phyloP scores from a whole-genome alignment of 2,888 invertebrate species.

The Lottia gigantea region DNA sequence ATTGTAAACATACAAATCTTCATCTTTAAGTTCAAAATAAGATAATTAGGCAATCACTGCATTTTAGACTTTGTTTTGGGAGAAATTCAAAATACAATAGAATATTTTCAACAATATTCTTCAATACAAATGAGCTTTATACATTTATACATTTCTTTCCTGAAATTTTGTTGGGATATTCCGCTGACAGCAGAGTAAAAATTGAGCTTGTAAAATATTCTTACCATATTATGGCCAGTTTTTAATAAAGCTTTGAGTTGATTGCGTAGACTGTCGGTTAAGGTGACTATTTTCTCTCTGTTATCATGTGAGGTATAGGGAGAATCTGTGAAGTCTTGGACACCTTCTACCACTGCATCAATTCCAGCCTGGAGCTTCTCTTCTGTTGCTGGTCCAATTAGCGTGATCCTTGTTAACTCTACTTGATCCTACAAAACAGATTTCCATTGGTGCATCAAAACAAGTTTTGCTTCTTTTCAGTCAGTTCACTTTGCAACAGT shows the following conservation, averaged over 20 bases:
- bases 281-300: constrained; percentile 88
- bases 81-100: too few relatives aligned
- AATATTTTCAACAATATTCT: too few relatives aligned
- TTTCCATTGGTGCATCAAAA: too few relatives aligned
- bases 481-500: background rate
- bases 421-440: constrained; percentile 75
- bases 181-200: too few relatives aligned
- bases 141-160: too few relatives aligned
- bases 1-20: background rate
- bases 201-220: background rate
- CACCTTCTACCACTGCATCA: constrained; percentile 87
- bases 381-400: constrained; percentile 75
- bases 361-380: constrained; percentile 88
- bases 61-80: too few relatives aligned
- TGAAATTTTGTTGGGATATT: too few relatives aligned
- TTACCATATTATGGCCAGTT: constrained; percentile 84
- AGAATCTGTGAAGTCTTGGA: constrained; percentile 97
- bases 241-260: constrained; percentile 91
- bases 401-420: constrained; percentile 86
- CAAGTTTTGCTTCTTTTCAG: too few relatives aligned
- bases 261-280: constrained; percentile 87
- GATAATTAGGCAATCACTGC: too few relatives aligned
- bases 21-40: background rate
- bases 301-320: constrained; percentile 98
- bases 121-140: too few relatives aligned